Evolutionary conservation across 2,797 vertebrate genomes (phyloP).

Genomic region (Smutsia gigantea): DNA sequence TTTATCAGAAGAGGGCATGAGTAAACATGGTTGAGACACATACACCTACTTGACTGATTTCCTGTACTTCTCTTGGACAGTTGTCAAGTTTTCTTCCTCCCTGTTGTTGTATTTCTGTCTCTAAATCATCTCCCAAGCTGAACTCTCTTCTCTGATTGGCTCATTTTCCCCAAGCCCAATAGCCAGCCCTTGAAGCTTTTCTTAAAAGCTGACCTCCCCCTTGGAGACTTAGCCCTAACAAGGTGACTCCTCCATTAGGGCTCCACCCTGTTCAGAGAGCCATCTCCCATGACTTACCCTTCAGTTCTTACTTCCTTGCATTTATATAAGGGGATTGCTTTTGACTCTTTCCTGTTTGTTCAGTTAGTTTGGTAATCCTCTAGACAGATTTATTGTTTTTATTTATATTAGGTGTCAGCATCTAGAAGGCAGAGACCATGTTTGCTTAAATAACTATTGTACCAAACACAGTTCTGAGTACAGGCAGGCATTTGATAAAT

Average conservation of each 20-base stretch:
- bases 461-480: slow-evolving; percentile 31
- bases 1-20: background rate
- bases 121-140: background rate
- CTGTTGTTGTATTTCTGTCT: slow-evolving; percentile 16
- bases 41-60: background rate
- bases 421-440: slow-evolving; percentile 58
- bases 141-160: background rate
- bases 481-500: slow-evolving; percentile 60
- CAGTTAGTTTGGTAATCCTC: slow-evolving; percentile 71
- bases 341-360: slow-evolving; percentile 63
- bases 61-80: background rate
- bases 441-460: slow-evolving; percentile 70
- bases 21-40: background rate
- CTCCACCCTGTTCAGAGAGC: slow-evolving; percentile 50
- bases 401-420: slow-evolving; percentile 75
- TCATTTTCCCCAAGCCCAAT: background rate
- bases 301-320: background rate
- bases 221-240: background rate
- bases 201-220: background rate
- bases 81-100: slow-evolving; percentile 32
- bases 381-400: slow-evolving; percentile 78
- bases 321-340: slow-evolving; percentile 40
- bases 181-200: background rate
- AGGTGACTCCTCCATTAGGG: slow-evolving; percentile 23
- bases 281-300: slow-evolving; percentile 70